phyloP scores from a whole-genome alignment of 2,113 vertebrate genomes.

The Dicrurus megarhynchus region DNA sequence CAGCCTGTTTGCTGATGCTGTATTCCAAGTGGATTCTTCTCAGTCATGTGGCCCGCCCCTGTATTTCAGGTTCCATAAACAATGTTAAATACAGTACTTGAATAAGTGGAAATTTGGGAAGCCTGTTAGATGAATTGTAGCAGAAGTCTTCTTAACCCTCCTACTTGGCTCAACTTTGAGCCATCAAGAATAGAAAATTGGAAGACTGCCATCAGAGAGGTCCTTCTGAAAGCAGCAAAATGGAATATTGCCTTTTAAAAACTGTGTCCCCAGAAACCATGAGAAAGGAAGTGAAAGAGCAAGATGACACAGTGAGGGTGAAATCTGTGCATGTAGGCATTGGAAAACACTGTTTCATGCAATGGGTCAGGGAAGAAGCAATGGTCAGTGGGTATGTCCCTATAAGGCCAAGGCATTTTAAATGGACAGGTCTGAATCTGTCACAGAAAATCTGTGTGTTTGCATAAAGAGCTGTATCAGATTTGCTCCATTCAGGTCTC shows the following conservation, averaged over 20 bases:
- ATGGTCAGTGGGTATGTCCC: not conserved
- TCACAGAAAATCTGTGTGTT: not conserved
- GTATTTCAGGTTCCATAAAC: not conserved
- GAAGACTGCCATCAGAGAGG: not conserved
- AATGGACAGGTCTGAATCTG: rapidly evolving
- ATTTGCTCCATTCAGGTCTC: not conserved
- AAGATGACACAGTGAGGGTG: not conserved
- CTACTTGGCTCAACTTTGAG: not conserved
- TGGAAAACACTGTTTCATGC: not conserved
- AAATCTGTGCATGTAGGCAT: not conserved
- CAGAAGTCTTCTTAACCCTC: not conserved
- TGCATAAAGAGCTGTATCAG: not conserved
- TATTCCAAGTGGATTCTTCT: not conserved
- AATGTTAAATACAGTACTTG: not conserved
- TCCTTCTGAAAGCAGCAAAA: not conserved
- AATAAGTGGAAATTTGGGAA: not conserved
- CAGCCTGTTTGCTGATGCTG: not conserved
- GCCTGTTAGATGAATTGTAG: not conserved
- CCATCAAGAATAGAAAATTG: not conserved
- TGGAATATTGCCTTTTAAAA: not conserved
- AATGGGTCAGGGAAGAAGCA: not conserved
- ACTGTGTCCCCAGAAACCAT: not conserved
- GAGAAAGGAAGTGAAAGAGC: not conserved
- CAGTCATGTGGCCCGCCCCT: not conserved
- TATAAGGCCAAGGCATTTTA: not conserved